Percentiles rank a stretch among this genome's conserved stretches.
phyloP scores from a whole-genome alignment of 2,797 vertebrate genomes.

The Carapus acus region DNA sequence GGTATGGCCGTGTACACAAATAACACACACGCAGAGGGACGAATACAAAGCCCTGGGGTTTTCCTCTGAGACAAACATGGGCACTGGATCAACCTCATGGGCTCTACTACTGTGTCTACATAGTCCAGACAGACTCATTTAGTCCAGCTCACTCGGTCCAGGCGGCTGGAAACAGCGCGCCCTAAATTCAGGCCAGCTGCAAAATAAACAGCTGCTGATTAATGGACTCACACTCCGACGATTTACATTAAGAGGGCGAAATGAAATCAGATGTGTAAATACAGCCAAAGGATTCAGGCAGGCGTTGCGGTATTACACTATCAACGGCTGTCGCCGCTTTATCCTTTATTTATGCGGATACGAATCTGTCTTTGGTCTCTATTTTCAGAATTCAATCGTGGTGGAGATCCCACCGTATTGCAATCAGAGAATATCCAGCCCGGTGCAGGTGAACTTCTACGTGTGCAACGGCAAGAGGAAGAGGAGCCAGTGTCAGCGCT shows the following conservation, averaged over 20 bases:
- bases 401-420: constrained; percentile 93
- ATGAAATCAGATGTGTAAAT: constrained; percentile 17
- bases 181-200: constrained; percentile 34
- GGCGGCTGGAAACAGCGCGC: constrained; percentile 37
- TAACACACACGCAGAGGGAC: constrained; percentile 37
- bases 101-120: constrained; percentile 32
- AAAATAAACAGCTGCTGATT: constrained; percentile 54
- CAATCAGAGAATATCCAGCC: constrained; percentile 88
- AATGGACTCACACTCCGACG: constrained; percentile 12
- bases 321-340: neutral
- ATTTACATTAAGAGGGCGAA: constrained; percentile 3
- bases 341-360: neutral
- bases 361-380: constrained; percentile 17
- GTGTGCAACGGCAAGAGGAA: constrained; percentile 98
- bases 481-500: constrained; percentile 93
- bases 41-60: constrained; percentile 43
- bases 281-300: neutral
- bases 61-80: constrained; percentile 54
- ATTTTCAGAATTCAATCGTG: constrained; percentile 77
- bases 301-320: neutral
- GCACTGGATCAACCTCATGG: constrained; percentile 44
- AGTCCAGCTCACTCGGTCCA: constrained; percentile 35
- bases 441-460: constrained; percentile 91
- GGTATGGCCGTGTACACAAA: constrained; percentile 59
- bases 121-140: constrained; percentile 50